A percentile compares a stretch with the other conserved stretches of the same genome.
phyloP scores from a whole-genome alignment of 2,797 vertebrate genomes.

The Onychomys arenicola region DNA sequence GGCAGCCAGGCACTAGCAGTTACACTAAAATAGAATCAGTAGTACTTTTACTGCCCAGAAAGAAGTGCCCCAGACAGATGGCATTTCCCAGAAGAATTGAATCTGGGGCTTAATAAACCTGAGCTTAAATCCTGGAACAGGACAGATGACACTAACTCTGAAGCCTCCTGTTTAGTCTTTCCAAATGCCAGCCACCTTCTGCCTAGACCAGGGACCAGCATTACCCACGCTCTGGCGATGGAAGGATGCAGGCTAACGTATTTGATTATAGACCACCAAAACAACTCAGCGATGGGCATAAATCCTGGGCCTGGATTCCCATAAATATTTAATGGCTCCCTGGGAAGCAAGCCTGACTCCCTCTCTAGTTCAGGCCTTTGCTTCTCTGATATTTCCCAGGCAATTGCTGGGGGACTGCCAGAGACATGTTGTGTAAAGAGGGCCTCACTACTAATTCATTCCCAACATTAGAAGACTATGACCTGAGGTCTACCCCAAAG shows the following conservation, averaged over 20 bases:
- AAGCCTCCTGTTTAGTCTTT: background rate
- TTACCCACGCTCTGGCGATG: background rate
- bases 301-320: background rate
- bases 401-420: background rate
- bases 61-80: background rate
- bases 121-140: background rate
- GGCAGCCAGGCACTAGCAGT: background rate
- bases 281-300: background rate
- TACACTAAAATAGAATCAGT: constrained; percentile 2
- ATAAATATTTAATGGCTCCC: background rate
- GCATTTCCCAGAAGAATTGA: constrained; percentile 6
- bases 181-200: background rate
- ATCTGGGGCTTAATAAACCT: background rate
- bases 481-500: background rate
- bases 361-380: background rate
- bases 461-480: background rate
- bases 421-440: background rate
- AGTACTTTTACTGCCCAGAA: constrained; percentile 30
- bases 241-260: background rate
- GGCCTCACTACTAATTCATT: background rate
- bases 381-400: background rate
- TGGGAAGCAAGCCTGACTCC: background rate
- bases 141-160: background rate
- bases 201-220: background rate
- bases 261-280: background rate